These are phyloP conservation scores for Benthosema pterotum DNA, from an alignment of 2,797 vertebrate genomes.

Conservation along the genomic window DNA sequence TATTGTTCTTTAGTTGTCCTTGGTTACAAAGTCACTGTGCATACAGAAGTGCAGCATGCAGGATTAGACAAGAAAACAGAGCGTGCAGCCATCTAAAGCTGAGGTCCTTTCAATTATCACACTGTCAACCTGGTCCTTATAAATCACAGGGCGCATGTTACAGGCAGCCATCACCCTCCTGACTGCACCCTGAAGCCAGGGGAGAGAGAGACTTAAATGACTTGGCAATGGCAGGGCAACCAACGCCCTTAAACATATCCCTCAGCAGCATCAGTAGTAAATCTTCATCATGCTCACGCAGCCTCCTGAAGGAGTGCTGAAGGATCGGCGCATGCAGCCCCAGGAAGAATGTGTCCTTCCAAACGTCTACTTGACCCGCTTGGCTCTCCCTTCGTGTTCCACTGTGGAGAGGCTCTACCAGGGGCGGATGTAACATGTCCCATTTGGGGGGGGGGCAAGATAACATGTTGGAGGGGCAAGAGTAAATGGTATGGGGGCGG, in stretches of 20 bases:
- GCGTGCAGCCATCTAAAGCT: constrained; percentile 1
- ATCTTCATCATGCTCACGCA: constrained; percentile 68
- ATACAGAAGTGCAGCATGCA: neutral
- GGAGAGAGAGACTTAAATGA: constrained; percentile 49
- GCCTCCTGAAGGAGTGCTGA: constrained; percentile 41
- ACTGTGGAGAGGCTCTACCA: neutral
- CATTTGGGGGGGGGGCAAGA: no score
- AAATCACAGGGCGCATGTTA: constrained; percentile 46
- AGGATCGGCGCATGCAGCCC: constrained; percentile 33
- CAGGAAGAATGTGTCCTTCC: constrained; percentile 57
- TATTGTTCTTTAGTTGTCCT: no score
- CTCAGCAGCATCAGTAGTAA: constrained; percentile 64
- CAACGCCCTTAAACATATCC: constrained; percentile 65
- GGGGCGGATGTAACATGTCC: no score
- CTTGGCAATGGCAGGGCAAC: constrained; percentile 52
- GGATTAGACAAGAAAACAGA: constrained; percentile 1
- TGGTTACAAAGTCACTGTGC: neutral
- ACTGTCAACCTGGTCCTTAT: constrained; percentile 49
- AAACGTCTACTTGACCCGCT: constrained; percentile 39
- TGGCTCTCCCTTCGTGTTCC: constrained; percentile 38
- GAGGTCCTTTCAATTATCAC: constrained; percentile 53
- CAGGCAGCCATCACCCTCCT: constrained; percentile 34
- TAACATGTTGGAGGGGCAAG: no score
- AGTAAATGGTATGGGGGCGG: no score
- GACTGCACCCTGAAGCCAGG: constrained; percentile 47